phyloP scores from a whole-genome alignment of 1,140 invertebrate species.

The Phenacoccus solenopsis region DNA sequence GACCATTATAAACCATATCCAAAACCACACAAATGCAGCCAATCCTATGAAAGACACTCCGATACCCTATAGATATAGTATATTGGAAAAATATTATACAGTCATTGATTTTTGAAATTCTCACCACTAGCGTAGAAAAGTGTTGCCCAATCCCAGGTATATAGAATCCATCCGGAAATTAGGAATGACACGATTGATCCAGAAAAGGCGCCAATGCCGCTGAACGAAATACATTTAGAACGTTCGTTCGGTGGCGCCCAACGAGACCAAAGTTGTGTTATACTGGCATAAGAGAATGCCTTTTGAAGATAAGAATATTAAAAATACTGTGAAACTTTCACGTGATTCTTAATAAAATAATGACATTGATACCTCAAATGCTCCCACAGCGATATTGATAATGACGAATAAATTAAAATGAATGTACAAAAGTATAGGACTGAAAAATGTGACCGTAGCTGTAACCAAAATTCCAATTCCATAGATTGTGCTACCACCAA shows the following conservation, averaged over 20 bases:
- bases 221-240: conserved; percentile 65
- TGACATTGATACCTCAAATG: conserved; percentile 34
- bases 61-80: too few species aligned
- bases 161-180: background rate
- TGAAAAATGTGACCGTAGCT: conserved; percentile 30
- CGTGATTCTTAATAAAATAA: background rate
- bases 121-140: background rate
- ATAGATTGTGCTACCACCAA: conserved; percentile 44
- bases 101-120: background rate
- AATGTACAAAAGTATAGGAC: conserved; percentile 22
- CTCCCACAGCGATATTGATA: conserved; percentile 39
- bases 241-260: conserved; percentile 69
- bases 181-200: conserved; percentile 38
- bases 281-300: background rate
- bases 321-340: background rate
- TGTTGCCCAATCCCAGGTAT: background rate
- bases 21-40: background rate
- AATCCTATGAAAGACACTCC: background rate
- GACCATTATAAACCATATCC: background rate
- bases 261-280: conserved; percentile 7
- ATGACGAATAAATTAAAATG: conserved; percentile 32
- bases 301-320: background rate
- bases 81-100: too few species aligned
- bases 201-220: conserved; percentile 42
- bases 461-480: conserved; percentile 44